Evolutionary conservation across 2,797 vertebrate species (phyloP).

Genomic region (Lerista edwardsae): DNA sequence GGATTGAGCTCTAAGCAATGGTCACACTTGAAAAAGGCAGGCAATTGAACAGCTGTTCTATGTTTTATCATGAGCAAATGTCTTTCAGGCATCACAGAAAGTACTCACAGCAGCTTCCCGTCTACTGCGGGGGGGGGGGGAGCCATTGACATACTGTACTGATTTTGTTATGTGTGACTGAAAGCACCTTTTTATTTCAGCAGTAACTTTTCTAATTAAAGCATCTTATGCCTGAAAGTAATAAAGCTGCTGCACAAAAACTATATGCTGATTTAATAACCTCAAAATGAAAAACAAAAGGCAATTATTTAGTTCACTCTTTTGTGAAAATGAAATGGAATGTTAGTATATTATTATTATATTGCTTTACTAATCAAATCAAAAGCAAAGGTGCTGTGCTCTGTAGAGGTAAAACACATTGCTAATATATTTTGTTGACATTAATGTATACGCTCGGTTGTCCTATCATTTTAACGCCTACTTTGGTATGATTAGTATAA

Average conservation of each 20-base stretch:
- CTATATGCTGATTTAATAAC: slow-evolving; percentile 13
- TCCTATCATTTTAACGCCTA: slow-evolving; percentile 35
- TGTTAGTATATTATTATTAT: background rate
- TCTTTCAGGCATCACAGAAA: background rate
- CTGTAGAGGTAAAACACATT: background rate
- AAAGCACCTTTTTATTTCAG: background rate
- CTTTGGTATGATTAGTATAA: slow-evolving; percentile 6
- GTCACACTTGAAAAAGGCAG: background rate
- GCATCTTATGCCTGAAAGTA: slow-evolving; percentile 9
- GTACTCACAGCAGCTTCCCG: background rate
- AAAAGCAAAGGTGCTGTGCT: slow-evolving; percentile 18
- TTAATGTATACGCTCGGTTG: background rate
- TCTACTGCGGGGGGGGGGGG: background rate
- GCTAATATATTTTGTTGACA: slow-evolving; percentile 16
- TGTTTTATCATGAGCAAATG: background rate
- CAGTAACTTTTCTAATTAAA: background rate
- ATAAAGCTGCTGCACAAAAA: background rate
- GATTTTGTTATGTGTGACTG: slow-evolving; percentile 20
- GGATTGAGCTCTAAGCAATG: no score
- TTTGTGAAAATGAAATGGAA: background rate
- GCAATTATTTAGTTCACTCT: slow-evolving; percentile 13
- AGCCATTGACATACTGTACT: background rate
- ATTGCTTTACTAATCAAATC: slow-evolving; percentile 21
- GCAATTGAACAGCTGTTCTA: background rate
- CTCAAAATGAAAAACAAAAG: background rate